Percentiles rank a stretch among this genome's conserved stretches.
These are phyloP conservation scores for Hestina assimilis DNA, from an alignment of 1,140 invertebrate genomes.

Conservation along the genomic window DNA sequence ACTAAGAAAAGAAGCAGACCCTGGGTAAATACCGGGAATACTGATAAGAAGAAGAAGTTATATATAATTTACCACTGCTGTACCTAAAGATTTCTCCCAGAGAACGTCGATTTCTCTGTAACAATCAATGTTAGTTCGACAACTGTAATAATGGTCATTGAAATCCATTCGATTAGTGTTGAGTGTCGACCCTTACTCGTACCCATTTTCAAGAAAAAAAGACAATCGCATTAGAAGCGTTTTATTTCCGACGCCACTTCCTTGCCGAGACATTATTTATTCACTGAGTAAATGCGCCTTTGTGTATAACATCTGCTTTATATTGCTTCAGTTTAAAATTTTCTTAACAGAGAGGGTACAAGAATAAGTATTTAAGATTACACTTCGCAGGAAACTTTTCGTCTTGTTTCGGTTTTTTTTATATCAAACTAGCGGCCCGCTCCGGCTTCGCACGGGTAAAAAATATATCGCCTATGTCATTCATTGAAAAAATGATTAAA, in stretches of 20 bases:
- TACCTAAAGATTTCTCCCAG: no score
- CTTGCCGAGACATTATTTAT: conserved; percentile 15
- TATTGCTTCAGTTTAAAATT: background rate
- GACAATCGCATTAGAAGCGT: conserved; percentile 22
- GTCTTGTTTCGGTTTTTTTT: background rate
- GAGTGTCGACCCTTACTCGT: conserved; percentile 12
- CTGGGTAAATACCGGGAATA: no score
- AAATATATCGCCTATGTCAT: no score
- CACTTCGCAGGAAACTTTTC: background rate
- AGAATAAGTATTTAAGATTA: background rate
- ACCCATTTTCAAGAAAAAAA: conserved; percentile 27
- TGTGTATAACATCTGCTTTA: conserved; percentile 3
- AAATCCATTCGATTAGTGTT: conserved; percentile 31
- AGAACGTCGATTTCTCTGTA: background rate
- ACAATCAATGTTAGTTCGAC: conserved; percentile 22
- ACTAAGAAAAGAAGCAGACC: no score
- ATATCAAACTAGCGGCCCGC: no score
- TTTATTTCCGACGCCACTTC: conserved; percentile 12
- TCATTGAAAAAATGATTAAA: no score
- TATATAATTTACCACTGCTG: no score
- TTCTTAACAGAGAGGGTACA: background rate
- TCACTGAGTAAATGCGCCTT: conserved; percentile 1
- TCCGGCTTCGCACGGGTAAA: no score
- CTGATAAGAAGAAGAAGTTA: no score
- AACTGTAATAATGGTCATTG: conserved; percentile 27